phyloP scores from a whole-genome alignment of 2,113 vertebrate species.

The Ophthalmolycus amberensis region DNA sequence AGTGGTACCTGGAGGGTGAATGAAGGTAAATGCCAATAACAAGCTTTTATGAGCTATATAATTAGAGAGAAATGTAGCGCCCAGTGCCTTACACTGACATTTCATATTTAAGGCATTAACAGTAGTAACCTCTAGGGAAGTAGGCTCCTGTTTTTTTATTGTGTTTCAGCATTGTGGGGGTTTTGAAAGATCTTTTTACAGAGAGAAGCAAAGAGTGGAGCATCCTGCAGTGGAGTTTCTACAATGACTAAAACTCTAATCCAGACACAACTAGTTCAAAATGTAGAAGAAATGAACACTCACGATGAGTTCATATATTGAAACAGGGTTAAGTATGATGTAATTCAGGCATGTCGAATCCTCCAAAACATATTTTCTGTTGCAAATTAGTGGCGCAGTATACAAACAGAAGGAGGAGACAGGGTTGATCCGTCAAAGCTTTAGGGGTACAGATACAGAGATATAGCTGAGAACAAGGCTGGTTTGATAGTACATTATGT shows the following conservation, averaged over 20 bases:
- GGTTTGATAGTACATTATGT: background rate
- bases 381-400: background rate
- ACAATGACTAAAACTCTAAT: background rate
- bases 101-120: constrained; percentile 38
- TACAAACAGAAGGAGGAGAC: background rate
- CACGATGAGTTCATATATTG: background rate
- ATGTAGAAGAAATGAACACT: constrained; percentile 9
- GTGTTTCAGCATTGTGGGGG: background rate
- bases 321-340: background rate
- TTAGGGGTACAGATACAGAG: background rate
- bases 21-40: constrained; percentile 52
- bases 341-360: no score
- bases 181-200: background rate
- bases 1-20: constrained; percentile 17
- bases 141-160: constrained; percentile 1
- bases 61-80: constrained; percentile 40
- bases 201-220: background rate
- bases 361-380: background rate
- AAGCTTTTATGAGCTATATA: constrained; percentile 50
- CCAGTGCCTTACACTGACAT: constrained; percentile 34
- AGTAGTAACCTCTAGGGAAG: background rate
- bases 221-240: constrained; percentile 1
- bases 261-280: constrained; percentile 3
- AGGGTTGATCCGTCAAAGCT: background rate
- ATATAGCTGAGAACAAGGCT: background rate